Evolutionary conservation across 2,888 invertebrate genomes (phyloP).

Genomic region (Drosophila subquinaria): DNA sequence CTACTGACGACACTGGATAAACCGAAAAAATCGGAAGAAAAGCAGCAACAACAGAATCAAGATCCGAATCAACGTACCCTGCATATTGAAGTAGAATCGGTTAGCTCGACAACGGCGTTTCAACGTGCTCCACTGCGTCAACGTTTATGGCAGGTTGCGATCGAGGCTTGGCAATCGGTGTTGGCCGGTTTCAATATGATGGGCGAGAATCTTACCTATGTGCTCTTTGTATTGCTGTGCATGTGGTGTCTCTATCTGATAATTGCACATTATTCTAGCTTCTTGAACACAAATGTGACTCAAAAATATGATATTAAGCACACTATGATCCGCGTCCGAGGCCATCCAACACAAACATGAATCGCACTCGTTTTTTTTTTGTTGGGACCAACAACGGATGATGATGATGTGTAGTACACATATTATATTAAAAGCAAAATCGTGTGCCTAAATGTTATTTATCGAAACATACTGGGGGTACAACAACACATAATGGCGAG

Average conservation of each 20-base stretch:
- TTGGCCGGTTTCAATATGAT: slow-evolving; percentile 61
- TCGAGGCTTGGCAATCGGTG: slow-evolving; percentile 55
- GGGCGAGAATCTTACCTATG: slow-evolving; percentile 67
- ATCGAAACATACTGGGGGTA: slow-evolving; percentile 72
- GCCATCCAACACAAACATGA: slow-evolving; percentile 15
- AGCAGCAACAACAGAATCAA: not conserved
- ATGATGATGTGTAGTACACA: not conserved
- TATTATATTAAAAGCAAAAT: slow-evolving; percentile 22
- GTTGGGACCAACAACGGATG: not conserved
- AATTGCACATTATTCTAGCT: slow-evolving; percentile 54
- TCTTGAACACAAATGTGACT: slow-evolving; percentile 31
- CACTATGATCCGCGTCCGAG: not conserved
- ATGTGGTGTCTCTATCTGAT: slow-evolving; percentile 68
- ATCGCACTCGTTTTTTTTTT: not conserved
- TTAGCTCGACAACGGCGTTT: slow-evolving; percentile 58
- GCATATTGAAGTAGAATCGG: slow-evolving; percentile 73
- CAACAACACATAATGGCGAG: slow-evolving; percentile 75
- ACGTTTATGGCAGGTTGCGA: slow-evolving; percentile 65
- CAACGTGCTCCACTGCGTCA: slow-evolving; percentile 58
- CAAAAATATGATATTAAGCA: slow-evolving; percentile 2
- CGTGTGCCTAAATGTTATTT: slow-evolving; percentile 16
- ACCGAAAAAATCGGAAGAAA: not conserved
- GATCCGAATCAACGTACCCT: slow-evolving; percentile 62
- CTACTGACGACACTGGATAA: not conserved
- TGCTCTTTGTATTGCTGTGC: slow-evolving; percentile 62